A percentile compares a stretch with the other conserved stretches of the same genome.
phyloP scores from a whole-genome alignment of 2,113 vertebrate species.

The Prolemur simus region DNA sequence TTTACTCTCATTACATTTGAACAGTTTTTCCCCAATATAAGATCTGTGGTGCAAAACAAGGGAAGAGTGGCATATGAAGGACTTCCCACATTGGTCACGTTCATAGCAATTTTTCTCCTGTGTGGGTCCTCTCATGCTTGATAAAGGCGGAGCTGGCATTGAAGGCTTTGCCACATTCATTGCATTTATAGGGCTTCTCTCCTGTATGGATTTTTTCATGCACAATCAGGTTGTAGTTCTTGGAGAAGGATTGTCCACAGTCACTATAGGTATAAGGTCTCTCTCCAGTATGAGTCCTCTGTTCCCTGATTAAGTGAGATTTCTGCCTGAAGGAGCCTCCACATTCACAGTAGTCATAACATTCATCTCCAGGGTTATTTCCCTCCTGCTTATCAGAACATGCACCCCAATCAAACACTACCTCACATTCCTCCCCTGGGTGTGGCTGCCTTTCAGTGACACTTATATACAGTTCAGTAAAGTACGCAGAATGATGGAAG shows the following conservation, averaged over 20 bases:
- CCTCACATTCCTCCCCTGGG: background rate
- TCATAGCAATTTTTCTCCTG: background rate
- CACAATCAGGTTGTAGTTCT: background rate
- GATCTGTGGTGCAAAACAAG: background rate
- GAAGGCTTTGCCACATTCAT: background rate
- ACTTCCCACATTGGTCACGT: background rate
- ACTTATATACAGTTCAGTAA: background rate
- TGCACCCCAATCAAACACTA: background rate
- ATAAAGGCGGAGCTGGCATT: background rate
- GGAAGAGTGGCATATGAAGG: background rate
- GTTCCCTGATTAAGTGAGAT: background rate
- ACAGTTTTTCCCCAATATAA: background rate
- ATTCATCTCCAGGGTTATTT: background rate
- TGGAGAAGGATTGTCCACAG: background rate
- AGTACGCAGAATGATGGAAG: background rate
- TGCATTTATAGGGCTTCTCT: background rate
- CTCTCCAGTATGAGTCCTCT: background rate
- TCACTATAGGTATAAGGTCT: background rate
- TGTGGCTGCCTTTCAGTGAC: background rate
- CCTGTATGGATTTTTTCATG: background rate
- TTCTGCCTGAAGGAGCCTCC: background rate
- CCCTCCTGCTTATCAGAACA: background rate
- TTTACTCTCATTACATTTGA: background rate
- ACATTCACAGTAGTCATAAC: background rate
- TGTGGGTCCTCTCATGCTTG: background rate